Evolutionary conservation across 1,140 invertebrate genomes (phyloP), one percentile per base, ranked within the genome.

Genomic region (Drosophila sproati): DNA sequence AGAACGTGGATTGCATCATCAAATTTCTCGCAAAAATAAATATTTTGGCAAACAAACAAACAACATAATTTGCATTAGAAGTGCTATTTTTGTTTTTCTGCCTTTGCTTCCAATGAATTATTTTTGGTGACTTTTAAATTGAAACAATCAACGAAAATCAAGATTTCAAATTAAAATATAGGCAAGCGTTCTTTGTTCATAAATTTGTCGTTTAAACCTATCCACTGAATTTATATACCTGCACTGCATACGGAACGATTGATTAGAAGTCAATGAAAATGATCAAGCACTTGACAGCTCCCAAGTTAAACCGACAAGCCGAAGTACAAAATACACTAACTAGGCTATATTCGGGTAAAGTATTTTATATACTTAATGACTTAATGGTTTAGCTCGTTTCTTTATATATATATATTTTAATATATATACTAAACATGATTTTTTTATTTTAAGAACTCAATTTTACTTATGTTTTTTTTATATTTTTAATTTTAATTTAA

Each of bases 21-120:
- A 69, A 76, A 41, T 48, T 45, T 37, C 37, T 29, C n/a, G 6
- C 8, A 7, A n/a, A 37, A 57, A 47, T 47, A 1, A 7, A 39
- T 54, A 51, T 29, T 77, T 74, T 70, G 74, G 56, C 64, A 72
- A 75, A 67, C 59, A 78, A 82, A 82, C 50, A 82, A 82, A 50
- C 29, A 71, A 35, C 73, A 75, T 75, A 75, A 68, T 78, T 80
- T 73, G 41, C 55, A 81, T 81, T 29, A 35, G 50, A 37, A 70
- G 34, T 48, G 52, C 29, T 28, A n/a, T 37, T 52, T 32, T 43
- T 45, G 51, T 47, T 29, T 45, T 6, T 54, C 12, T 31, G 10
- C 32, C 41, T 43, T 12, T 52, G 5, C 2, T 39, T 43, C 8
- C 7, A 34, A 5, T 41, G 28, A 51, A 28, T n/a, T 54, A 12